Evolutionary conservation across 2,797 vertebrate genomes (phyloP), one percentile per base, ranked within the genome.

Genomic region (Brachyrhaphis roseni): DNA sequence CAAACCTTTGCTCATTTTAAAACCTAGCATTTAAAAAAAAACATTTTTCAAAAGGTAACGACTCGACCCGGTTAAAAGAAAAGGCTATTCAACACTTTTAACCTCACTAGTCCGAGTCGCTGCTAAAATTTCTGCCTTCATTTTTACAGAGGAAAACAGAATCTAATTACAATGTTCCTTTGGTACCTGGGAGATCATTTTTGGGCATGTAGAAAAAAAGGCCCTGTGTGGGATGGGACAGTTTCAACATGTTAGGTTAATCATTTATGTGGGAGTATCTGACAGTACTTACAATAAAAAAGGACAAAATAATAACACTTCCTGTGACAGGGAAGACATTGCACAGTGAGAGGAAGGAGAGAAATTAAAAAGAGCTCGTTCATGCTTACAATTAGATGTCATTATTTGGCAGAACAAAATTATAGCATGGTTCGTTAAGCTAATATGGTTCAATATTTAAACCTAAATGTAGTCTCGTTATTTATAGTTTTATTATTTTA

Each of bases 241-340:
- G 59, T 36, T 85, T 59, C 43, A 77, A 77, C 72, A 31, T 83
- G 55, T 39, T 15, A 0, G 31, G 55, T 18, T 64, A 59, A 83
- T 80, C 51, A 83, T 72, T 82, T 76, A 85, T 31, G 77, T 82
- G 70, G 81, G 75, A 79, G 66, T 78, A 55, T n/a, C 3, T 81
- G 80, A 82, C 74, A 77, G 72, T 13, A 5, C 0, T 4, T 75
- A 88, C 85, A 87, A 84, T 83, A 59, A 74, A 36, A 82, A 23
- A 74, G 13, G 59, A 83, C 80, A 18, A 73, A 59, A 49, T 82
- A 82, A 89, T 84, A 78, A 83, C 72, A 82, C 66, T 81, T 81
- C 47, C 75, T 76, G 34, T 49, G 62, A 81, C 80, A 66, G 75
- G 76, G 49, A 71, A 36, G 86, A 78, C 72, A 62, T 78, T 18